A percentile compares a stretch with the other conserved stretches of the same genome.
Conservation (phyloP, 2,113 vertebrate species). For the Onychorhynchus coronatus region DNA sequence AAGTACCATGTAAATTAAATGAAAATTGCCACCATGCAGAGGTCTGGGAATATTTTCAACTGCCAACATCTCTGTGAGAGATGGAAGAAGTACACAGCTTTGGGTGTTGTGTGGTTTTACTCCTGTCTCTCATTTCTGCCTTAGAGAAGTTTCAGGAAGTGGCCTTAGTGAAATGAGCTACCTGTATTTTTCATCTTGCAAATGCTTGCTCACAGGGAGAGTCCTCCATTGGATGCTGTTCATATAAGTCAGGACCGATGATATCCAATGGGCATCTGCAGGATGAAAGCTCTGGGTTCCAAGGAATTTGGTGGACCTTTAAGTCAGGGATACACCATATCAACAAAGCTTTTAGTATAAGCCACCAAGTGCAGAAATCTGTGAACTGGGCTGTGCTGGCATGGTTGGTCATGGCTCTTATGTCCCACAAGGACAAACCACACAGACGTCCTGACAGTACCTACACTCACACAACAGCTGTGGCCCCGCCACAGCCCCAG, state of each 20-base stretch:
- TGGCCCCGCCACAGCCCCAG: not conserved
- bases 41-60: not conserved
- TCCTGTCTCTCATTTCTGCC: not conserved
- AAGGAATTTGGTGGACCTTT: not conserved
- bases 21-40: not conserved
- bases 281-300: not conserved
- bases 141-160: not conserved
- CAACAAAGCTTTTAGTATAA: not conserved
- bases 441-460: not conserved
- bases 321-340: not conserved
- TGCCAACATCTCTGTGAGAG: not conserved
- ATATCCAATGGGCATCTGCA: not conserved
- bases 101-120: not conserved
- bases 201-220: not conserved
- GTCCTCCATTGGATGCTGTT: not conserved
- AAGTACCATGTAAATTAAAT: not conserved
- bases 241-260: not conserved
- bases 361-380: not conserved
- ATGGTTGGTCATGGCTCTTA: not conserved
- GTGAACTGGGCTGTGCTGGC: not conserved
- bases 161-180: not conserved
- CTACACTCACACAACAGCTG: accelerated
- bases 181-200: not conserved
- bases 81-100: not conserved
- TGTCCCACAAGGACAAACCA: not conserved